Evolutionary conservation across 2,797 vertebrate species (phyloP), one percentile per base, ranked within the genome.

Genomic region (Xenentodon cancila): DNA sequence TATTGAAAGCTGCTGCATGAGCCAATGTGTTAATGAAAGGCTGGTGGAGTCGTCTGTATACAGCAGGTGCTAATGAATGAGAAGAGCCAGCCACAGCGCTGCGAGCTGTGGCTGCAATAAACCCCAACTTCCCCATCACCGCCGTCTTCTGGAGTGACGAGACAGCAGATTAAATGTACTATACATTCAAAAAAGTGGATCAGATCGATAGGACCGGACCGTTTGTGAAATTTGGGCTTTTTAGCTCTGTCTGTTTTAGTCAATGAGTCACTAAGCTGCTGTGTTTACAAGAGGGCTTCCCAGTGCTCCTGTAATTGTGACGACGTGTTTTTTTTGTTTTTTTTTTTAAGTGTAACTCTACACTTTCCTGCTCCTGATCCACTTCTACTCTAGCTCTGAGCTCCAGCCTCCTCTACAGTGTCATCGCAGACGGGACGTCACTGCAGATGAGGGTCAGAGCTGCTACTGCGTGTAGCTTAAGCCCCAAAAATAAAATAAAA

Each of bases 51-150:
- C 18, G 62, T 63, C 63, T 58, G 58, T 54, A 67, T 78, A 61
- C 61, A 57, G 68, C 79, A 85, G 80, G 79, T 81, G 82, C 57
- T 84, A 80, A 88, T 85, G 80, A 86, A 83, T 78, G 63, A 74
- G 75, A 55, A 70, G 64, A 19, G 32, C 17, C 61, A 37, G 45
- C 71, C 79, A 37, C 68, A 71, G 52, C 5, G 50, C 69, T 20
- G 17, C 1, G 19, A 47, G 30, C 22, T 20, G n/a, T n/a, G 69
- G 68, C 82, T 83, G 68, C 79, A 73, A 80, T 84, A 80, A 80
- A 75, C 42, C 19, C 27, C 61, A 52, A 30, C 68, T 63, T 66
- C 63, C 57, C 65, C 43, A 72, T 1, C 68, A 77, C 58, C 32
- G 49, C 80, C 85, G 78, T 75, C 71, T 65, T 45, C 50, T 68